Evolutionary conservation across 2,888 invertebrate species (phyloP).

Genomic region (Aelia acuminata): DNA sequence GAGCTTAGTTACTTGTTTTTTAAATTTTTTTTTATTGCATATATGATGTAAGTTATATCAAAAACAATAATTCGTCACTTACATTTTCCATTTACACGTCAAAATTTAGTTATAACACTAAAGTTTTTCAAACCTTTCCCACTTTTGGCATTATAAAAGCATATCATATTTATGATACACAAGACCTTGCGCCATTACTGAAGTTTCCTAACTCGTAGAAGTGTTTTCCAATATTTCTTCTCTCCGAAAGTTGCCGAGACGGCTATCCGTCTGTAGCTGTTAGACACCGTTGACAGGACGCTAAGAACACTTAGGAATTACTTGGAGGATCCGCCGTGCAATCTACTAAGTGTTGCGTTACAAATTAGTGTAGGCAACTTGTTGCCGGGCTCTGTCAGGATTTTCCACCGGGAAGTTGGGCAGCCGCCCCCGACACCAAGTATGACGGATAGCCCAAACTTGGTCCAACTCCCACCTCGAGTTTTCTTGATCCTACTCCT

Average conservation of each 20-base stretch:
- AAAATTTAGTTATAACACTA: too few relatives aligned
- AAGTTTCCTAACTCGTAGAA: background rate
- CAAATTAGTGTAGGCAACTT: constrained; percentile 32
- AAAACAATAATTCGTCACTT: too few relatives aligned
- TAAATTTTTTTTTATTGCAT: too few relatives aligned
- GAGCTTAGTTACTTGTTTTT: too few relatives aligned
- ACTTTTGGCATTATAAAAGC: too few relatives aligned
- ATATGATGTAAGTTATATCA: too few relatives aligned
- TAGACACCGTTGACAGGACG: constrained; percentile 11
- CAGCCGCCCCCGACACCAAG: constrained; percentile 28
- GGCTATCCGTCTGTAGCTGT: background rate
- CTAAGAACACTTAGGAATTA: constrained; percentile 33
- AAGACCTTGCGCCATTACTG: background rate
- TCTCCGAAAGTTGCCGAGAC: background rate
- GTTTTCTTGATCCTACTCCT: constrained; percentile 8
- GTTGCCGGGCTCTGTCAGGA: background rate
- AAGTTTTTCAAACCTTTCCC: too few relatives aligned
- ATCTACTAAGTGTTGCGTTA: constrained; percentile 42
- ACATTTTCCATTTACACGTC: too few relatives aligned
- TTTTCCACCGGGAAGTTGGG: constrained; percentile 2
- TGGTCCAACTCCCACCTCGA: constrained; percentile 24
- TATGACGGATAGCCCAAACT: constrained; percentile 49
- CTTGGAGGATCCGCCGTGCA: background rate
- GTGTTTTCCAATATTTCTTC: constrained; percentile 21
- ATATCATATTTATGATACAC: background rate